Evolutionary conservation across 2,113 vertebrate species (phyloP).

Genomic region (Aegypius monachus): DNA sequence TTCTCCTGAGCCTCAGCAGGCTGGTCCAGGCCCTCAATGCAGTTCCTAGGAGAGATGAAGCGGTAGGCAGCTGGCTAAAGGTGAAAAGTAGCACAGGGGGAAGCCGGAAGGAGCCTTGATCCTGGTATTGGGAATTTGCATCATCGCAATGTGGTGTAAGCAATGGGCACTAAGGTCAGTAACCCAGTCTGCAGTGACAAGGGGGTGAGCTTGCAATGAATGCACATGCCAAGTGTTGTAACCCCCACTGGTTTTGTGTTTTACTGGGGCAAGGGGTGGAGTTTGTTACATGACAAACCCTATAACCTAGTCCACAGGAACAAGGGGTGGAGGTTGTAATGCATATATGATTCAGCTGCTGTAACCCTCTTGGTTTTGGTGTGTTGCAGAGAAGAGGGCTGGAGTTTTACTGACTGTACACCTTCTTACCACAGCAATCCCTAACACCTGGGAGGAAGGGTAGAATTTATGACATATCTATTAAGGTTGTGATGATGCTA

Average conservation of each 20-base stretch:
- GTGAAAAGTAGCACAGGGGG: neutral
- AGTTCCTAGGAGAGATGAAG: conserved; percentile 65
- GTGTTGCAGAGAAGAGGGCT: neutral
- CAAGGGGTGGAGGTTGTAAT: neutral
- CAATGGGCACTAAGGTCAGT: neutral
- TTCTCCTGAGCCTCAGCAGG: conserved; percentile 66
- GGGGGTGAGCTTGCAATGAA: neutral
- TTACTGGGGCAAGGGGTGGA: neutral
- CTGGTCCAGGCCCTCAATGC: conserved; percentile 69
- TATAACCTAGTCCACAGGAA: neutral
- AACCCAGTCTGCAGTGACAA: neutral
- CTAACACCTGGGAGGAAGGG: neutral
- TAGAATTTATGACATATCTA: neutral
- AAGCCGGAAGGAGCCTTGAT: neutral
- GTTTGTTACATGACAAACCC: neutral
- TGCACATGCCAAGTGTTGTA: neutral
- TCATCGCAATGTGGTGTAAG: neutral
- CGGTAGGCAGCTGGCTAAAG: neutral
- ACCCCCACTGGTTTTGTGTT: neutral
- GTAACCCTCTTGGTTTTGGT: neutral
- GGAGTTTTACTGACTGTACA: neutral
- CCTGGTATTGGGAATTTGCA: neutral
- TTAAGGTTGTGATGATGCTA: neutral
- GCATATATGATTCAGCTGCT: neutral
- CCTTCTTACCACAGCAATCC: neutral